Evolutionary conservation across 2,888 invertebrate genomes (phyloP), one percentile per base, ranked within the genome.

Genomic region (Lordiphosa fenestrarum): DNA sequence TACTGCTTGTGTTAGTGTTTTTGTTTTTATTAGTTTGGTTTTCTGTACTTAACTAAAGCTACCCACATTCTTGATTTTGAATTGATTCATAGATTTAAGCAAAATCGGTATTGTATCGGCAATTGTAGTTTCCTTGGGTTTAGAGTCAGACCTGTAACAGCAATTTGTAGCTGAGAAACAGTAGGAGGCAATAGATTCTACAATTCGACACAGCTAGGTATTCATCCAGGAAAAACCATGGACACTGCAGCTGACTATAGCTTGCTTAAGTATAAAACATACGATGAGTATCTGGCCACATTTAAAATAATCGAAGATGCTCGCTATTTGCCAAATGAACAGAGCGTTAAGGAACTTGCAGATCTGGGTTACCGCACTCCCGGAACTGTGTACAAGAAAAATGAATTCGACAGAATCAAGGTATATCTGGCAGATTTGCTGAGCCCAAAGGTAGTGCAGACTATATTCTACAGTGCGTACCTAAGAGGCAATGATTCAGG

Each of bases 231-330:
- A 19, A 19, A 19, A 23, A 13, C 5, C 42, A 30, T 9, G 6
- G 42, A 42, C 6, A 9, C 23, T 30, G 42, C 6, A 3, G 23
- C 23, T 4, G 73, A 77, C 39, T 69, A 59, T 12, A 66, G 33
- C 39, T 60, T 87, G n/a, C 57, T 87, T 9, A 78, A 85, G 9
- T 88, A 83, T 51, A 58, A 66, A 0, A 74, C 66, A 3, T 96
- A 95, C 90, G 94, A 95, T 65, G 94, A 96, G 39, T 96, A 96
- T 87, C 88, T 96, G 71, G 94, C 95, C 84, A 95, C 95, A 0
- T 91, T 95, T 53, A 92, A 95, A 42, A 94, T 93, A 15, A 90
- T 92, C 3, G 91, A 92, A 61, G 96, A 96, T 89, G 90, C 95
- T n/a, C 92, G 93, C 66, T 95, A 94, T 84, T 89, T 96, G 42